These are phyloP conservation scores for Lacanobia wlatinum DNA, from an alignment of 2,888 invertebrate genomes.

Conservation along the genomic window DNA sequence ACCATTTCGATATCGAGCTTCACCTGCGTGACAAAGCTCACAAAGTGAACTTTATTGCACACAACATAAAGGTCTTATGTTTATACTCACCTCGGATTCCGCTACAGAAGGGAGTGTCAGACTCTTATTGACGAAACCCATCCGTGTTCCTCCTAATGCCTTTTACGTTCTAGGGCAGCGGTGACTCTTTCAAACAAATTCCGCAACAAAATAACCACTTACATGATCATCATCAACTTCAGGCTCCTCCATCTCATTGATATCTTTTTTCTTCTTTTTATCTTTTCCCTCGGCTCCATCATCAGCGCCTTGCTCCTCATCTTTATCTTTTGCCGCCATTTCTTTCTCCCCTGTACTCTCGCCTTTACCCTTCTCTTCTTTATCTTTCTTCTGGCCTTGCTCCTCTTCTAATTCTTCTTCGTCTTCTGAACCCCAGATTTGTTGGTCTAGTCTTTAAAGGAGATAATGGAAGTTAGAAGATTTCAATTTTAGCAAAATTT, in stretches of 20 bases:
- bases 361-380: slow-evolving; percentile 92
- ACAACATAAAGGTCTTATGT: too few species aligned
- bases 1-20: too few species aligned
- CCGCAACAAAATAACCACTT: slow-evolving; percentile 59
- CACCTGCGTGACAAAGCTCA: too few species aligned
- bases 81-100: too few species aligned
- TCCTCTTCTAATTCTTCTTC: slow-evolving; percentile 92
- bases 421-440: slow-evolving; percentile 96
- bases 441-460: slow-evolving; percentile 91
- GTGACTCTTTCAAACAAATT: too few species aligned
- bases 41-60: too few species aligned
- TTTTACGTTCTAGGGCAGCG: too few species aligned
- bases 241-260: slow-evolving; percentile 96
- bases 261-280: slow-evolving; percentile 92
- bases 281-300: slow-evolving; percentile 90
- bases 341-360: slow-evolving; percentile 93
- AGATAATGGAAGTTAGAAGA: neutral
- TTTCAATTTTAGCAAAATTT: neutral
- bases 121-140: too few species aligned
- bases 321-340: slow-evolving; percentile 93
- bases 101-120: too few species aligned
- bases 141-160: too few species aligned
- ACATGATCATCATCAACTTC: slow-evolving; percentile 95
- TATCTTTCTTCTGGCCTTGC: slow-evolving; percentile 87
- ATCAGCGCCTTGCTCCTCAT: slow-evolving; percentile 90